Evolutionary conservation across 2,888 invertebrate genomes (phyloP).

Genomic region (Teinopalpus imperialis): DNA sequence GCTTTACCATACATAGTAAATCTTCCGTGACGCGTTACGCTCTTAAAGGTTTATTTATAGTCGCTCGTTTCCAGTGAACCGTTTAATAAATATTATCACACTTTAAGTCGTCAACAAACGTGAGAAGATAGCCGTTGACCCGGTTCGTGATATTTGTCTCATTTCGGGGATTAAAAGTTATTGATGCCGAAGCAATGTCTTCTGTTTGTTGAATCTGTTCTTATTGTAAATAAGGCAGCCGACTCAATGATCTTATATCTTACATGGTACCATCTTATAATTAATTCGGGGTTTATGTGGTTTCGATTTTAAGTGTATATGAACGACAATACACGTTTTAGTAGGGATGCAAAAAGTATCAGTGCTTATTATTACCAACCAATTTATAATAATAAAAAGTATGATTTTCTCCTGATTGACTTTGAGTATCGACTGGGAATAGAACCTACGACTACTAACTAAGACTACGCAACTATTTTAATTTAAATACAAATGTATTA

Average conservation of each 20-base stretch:
- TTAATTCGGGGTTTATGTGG: slow-evolving; percentile 66
- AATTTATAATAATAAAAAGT: too few species aligned
- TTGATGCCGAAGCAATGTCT: slow-evolving; percentile 62
- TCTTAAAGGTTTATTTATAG: slow-evolving; percentile 74
- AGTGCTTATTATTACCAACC: too few species aligned
- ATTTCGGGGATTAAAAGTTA: slow-evolving; percentile 76
- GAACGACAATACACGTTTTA: slow-evolving; percentile 71
- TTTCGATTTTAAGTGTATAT: slow-evolving; percentile 63
- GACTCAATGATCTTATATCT: slow-evolving; percentile 52
- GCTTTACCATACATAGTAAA: slow-evolving; percentile 71
- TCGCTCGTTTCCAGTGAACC: slow-evolving; percentile 70
- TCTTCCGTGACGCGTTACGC: slow-evolving; percentile 76
- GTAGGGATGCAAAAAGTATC: slow-evolving; percentile 55
- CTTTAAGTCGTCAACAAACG: slow-evolving; percentile 78
- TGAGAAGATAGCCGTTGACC: slow-evolving; percentile 80
- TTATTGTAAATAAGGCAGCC: slow-evolving; percentile 67
- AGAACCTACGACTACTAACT: too few species aligned
- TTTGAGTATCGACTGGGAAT: too few species aligned
- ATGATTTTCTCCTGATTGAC: too few species aligned
- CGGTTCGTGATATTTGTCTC: slow-evolving; percentile 79
- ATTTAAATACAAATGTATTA: too few species aligned
- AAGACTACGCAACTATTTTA: too few species aligned
- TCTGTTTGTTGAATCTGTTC: slow-evolving; percentile 69
- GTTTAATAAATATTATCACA: slow-evolving; percentile 81
- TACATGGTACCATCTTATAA: slow-evolving; percentile 60